Evolutionary conservation across 2,888 invertebrate species (phyloP), one percentile per base, ranked within the genome.

Genomic region (Cyclophora punctaria): DNA sequence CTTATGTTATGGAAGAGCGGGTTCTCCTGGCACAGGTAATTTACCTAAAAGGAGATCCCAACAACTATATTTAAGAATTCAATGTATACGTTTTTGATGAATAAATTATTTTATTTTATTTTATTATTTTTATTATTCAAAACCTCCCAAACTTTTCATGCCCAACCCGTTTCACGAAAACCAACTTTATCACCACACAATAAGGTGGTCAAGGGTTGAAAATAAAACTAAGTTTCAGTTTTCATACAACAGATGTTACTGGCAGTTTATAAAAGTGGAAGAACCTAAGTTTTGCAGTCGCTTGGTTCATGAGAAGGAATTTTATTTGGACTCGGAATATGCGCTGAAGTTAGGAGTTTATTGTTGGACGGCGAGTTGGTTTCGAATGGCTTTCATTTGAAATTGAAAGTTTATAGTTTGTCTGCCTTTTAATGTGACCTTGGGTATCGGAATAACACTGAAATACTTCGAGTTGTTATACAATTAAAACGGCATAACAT

Each of bases 201-300:
- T 37, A 37, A 37, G 37, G 37, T 5, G 5, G 37, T 4, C 37
- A 37, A 37, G 37, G 37, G 37, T 37, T 20, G 44, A 34, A 3
- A 5, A 34, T 44, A 34, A 44, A 34, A 44, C 3, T 20, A 44
- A 44, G 44, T 44, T 44, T 3, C 33, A 62, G 69, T 76, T 76
- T 77, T 73, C 78, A 80, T 78, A 82, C 79, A 82, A 80, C 83
- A 84, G 81, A 80, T 84, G 83, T 83, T 83, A 69, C 81, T 66
- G 73, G 68, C 75, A 75, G 75, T 83, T 78, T 74, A 72, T 71
- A 71, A 69, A 66, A 73, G 77, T 73, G 71, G 70, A 71, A 67
- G 73, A 73, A 78, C 69, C 78, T 69, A 79, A 79, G 71, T 80
- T 78, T 66, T 67, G 67, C 78, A 74, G 75, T 68, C 61, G 59